Evolutionary conservation across 2,797 vertebrate species (phyloP), one percentile per base, ranked within the genome.

Genomic region (Danio albolineatus): DNA sequence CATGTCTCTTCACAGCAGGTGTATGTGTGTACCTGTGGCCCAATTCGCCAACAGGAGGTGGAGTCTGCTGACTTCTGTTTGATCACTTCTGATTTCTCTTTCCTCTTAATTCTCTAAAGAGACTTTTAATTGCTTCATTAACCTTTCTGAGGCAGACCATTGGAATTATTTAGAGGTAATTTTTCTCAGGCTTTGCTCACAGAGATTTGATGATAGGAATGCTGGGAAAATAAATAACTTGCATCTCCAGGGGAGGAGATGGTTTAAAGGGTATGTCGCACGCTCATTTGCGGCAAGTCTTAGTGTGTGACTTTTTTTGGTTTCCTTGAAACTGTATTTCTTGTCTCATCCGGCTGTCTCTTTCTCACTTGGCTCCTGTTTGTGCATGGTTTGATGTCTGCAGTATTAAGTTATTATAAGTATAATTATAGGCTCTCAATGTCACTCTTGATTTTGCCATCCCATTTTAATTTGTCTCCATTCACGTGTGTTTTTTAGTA

Each of bases 121-220:
- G 85, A 76, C 85, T 87, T 85, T 87, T 76, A 90, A 89, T 90
- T 80, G 85, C 75, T 81, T 88, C 85, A 87, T 89, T 90, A 89
- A 90, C 90, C 88, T 92, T 91, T 87, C 86, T 80, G 49, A 88
- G 28, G 62, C 59, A 10, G 81, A 83, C 56, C 79, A 65, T 81
- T 74, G 83, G 69, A 87, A 86, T 89, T 87, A 89, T 89, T 89
- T 88, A 82, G 79, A 86, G 71, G 71, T 84, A 80, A 83, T 87
- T 82, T 82, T 53, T 74, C 39, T 48, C 44, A 21, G 54, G 43
- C 69, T 82, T 86, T 71, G 71, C 62, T 76, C 73, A 69, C n/a
- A 28, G 49, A 78, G 79, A 75, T 64, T 75, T 79, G 76, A 79
- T 81, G 72, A 75, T 38, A 78, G 76, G 56, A 73, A 60, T 61